A percentile compares a stretch with the other conserved stretches of the same genome.
Evolutionary conservation across 64 coral and sea anemone species (phyloP).

Genomic region (Montipora cactus): DNA sequence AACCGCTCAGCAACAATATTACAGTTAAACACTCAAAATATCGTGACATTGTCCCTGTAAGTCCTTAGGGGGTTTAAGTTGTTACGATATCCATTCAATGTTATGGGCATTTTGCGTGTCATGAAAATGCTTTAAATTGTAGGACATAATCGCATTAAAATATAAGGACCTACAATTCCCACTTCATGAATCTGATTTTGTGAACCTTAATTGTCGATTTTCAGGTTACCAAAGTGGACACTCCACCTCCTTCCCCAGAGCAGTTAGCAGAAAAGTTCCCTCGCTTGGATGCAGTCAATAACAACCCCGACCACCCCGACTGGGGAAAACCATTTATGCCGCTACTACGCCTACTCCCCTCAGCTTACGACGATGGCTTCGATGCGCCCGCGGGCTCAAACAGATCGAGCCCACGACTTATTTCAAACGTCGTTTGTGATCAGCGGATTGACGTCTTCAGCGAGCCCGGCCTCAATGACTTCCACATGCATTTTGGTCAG

Average conservation of each 20-base stretch:
- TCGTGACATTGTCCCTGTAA: too few relatives aligned
- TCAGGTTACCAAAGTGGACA: conserved; percentile 65
- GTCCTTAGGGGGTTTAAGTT: too few relatives aligned
- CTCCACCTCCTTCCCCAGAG: background rate
- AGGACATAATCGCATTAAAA: too few relatives aligned
- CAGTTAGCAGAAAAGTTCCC: conserved; percentile 71
- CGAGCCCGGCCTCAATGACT: conserved; percentile 83
- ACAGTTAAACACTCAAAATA: too few relatives aligned
- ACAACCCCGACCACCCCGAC: conserved; percentile 81
- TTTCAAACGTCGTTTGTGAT: conserved; percentile 91
- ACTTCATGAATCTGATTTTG: too few relatives aligned
- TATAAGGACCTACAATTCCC: too few relatives aligned
- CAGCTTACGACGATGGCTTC: conserved; percentile 84
- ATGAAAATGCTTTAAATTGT: too few relatives aligned
- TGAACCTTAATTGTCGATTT: background rate
- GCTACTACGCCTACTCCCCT: conserved; percentile 62
- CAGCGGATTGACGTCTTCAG: conserved; percentile 84
- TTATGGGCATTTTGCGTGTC: too few relatives aligned
- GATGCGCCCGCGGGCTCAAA: conserved; percentile 82
- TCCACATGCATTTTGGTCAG: conserved; percentile 97
- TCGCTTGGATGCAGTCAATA: conserved; percentile 74
- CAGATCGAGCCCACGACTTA: conserved; percentile 80
- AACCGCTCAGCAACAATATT: too few relatives aligned
- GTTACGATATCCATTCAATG: too few relatives aligned
- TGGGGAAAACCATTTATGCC: conserved; percentile 93